phyloP scores from a whole-genome alignment of 1,140 invertebrate genomes.

The Lepidurus packardi region DNA sequence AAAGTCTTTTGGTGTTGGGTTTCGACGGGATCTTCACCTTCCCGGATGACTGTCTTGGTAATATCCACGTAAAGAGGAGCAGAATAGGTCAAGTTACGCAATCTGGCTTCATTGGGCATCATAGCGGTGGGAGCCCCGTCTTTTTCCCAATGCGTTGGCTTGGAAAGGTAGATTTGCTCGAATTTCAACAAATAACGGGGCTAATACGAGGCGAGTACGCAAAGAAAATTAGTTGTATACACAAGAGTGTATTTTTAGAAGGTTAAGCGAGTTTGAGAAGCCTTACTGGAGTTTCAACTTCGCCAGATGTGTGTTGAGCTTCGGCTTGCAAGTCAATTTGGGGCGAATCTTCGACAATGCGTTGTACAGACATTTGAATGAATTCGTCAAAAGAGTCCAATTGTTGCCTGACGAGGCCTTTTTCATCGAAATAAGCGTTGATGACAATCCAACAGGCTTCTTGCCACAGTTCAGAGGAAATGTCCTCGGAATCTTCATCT shows the following conservation, averaged over 20 bases:
- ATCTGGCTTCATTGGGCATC: conserved; percentile 97
- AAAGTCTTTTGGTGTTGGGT: conserved; percentile 96
- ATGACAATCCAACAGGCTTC: conserved; percentile 99
- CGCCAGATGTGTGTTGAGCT: conserved; percentile 87
- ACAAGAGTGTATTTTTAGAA: not conserved
- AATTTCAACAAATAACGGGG: conserved; percentile 90
- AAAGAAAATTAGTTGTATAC: conserved; percentile 6
- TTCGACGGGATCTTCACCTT: conserved; percentile 83
- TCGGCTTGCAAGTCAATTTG: conserved; percentile 96
- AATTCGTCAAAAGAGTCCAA: conserved; percentile 99
- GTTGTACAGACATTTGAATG: conserved; percentile 98
- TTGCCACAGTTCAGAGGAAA: conserved; percentile 93
- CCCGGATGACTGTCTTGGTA: conserved; percentile 87
- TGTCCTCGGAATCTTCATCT: conserved; percentile 77
- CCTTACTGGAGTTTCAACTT: conserved; percentile 79
- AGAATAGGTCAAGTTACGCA: conserved; percentile 85
- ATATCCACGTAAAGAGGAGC: conserved; percentile 98
- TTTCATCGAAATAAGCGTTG: conserved; percentile 98
- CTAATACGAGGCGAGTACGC: no score
- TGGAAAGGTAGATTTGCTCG: conserved; percentile 97
- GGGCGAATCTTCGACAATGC: conserved; percentile 97
- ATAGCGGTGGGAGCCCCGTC: conserved; percentile 96
- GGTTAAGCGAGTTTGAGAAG: conserved; percentile 33
- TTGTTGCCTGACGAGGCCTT: conserved; percentile 96
- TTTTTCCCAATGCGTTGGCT: conserved; percentile 99